Evolutionary conservation across 2,113 vertebrate genomes (phyloP), one percentile per base, ranked within the genome.

Genomic region (Anoplopoma fimbria): DNA sequence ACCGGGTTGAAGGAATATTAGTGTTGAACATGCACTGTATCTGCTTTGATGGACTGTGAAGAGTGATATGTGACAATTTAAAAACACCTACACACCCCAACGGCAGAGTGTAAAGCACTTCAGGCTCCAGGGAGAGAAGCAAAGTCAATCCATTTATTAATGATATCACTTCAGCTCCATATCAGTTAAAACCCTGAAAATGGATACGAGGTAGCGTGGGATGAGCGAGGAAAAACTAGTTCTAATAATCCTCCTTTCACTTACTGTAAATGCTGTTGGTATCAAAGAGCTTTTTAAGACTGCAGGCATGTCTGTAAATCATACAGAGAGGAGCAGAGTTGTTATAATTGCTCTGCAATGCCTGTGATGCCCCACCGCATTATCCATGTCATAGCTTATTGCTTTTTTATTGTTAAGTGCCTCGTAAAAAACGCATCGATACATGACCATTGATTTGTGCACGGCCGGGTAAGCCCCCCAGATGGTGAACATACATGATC

Each of bases 371-470:
- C 86, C 90, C 77, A 71, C 29, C 53, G 36, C 86, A 91, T 94
- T 93, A 91, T 90, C 83, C 76, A 68, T 90, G 91, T 93, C 91
- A 85, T 83, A 92, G 85, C 79, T 92, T 90, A 93, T 93, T 90
- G 93, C 85, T 87, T 92, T 93, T 92, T 91, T 87, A 93, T 93
- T 93, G 87, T 93, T 92, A 91, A 93, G 88, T 90, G 89, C 79
- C 90, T 88, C 89, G 72, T 93, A 91, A 93, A 92, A 91, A 78
- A 29, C 8, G 76, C 88, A 85, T 93, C 67, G 69, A 93, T 93
- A 92, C 82, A 78, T 80, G 83, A 80, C 68, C 89, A 90, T 90
- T 91, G 93, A 93, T 92, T 92, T 92, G 87, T 84, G 80, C 87
- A 77, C 31, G 45, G 82, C 53, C 21, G 69, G 45, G 51, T 88